Conservation (phyloP, 1,140 invertebrate genomes). For the Polyergus mexicanus region DNA sequence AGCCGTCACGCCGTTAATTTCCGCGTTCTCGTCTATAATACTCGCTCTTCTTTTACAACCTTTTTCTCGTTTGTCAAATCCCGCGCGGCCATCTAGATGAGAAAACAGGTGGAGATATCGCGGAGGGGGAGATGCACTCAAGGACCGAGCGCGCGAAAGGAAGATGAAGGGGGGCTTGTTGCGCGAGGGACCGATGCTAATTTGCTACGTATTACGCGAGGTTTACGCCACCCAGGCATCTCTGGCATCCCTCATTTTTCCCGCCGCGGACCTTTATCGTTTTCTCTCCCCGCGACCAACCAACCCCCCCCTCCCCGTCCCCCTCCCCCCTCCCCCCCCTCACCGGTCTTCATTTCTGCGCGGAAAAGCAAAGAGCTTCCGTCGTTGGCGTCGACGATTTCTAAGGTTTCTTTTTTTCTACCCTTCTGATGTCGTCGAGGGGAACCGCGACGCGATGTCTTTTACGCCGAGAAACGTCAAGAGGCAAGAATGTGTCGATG, state of each 20-base stretch:
- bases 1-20: conserved; percentile 70
- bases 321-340: no score
- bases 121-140: neutral
- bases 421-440: neutral
- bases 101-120: conserved; percentile 23
- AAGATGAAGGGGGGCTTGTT: neutral
- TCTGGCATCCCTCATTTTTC: neutral
- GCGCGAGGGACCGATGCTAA: conserved; percentile 47
- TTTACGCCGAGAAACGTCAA: conserved; percentile 9
- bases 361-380: conserved; percentile 31
- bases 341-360: conserved; percentile 41
- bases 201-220: conserved; percentile 54
- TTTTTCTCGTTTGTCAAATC: conserved; percentile 17
- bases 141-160: neutral
- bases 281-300: conserved; percentile 8
- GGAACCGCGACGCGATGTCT: neutral
- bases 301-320: no score
- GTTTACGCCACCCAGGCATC: conserved; percentile 29
- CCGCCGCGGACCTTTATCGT: conserved; percentile 9
- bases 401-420: conserved; percentile 28
- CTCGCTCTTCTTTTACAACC: conserved; percentile 38
- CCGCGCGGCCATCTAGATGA: neutral
- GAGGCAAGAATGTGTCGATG: neutral
- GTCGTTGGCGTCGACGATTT: conserved; percentile 4
- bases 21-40: conserved; percentile 66